These are phyloP conservation scores for Mylabris sibirica DNA, from an alignment of 2,888 invertebrate genomes.

Conservation along the genomic window DNA sequence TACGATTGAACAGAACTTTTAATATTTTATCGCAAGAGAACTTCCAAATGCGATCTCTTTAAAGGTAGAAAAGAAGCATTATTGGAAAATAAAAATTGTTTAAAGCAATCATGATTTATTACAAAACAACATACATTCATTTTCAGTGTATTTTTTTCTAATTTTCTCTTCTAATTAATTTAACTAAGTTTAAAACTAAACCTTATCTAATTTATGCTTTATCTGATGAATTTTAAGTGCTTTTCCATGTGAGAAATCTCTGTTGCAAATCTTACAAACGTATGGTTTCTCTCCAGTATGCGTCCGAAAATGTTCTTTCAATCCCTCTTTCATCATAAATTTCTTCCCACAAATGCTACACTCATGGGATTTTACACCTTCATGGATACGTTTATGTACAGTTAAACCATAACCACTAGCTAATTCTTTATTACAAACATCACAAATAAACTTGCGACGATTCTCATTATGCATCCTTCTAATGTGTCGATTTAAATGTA, in stretches of 20 bases:
- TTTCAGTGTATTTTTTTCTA: too few species aligned
- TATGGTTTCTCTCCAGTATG: slow-evolving; percentile 50
- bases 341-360: slow-evolving; percentile 22
- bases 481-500: background rate
- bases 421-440: background rate
- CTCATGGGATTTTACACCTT: background rate
- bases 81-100: background rate
- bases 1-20: background rate
- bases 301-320: slow-evolving; percentile 32
- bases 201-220: slow-evolving; percentile 33
- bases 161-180: too few species aligned
- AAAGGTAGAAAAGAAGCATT: background rate
- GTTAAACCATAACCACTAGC: slow-evolving; percentile 33
- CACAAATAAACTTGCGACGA: background rate
- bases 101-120: too few species aligned
- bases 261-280: slow-evolving; percentile 26
- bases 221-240: slow-evolving; percentile 26
- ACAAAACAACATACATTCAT: too few species aligned
- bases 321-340: background rate
- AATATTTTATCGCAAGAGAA: background rate
- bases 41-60: background rate
- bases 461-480: background rate
- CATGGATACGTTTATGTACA: slow-evolving; percentile 9
- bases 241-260: slow-evolving; percentile 28
- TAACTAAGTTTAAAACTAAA: slow-evolving; percentile 7